Base-by-base conservation (phyloP, 92 coral and sea anemone species). In the Phenganax stokvisi region DNA sequence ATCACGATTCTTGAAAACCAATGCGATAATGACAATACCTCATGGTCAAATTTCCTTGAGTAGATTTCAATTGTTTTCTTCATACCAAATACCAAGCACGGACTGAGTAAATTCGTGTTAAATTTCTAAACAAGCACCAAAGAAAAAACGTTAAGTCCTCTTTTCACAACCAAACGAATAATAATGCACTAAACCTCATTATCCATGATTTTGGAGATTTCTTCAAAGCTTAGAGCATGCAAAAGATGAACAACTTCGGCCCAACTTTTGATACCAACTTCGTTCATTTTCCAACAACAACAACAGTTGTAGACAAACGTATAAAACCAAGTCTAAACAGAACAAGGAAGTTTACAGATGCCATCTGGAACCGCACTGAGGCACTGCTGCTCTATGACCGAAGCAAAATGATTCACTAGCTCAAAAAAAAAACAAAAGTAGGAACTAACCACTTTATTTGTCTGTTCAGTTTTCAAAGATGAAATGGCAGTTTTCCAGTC, bases 221-320 rank as follows among this genome's bases (percentile, higher is more conserved):
- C 78, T 9, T 81, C 85, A 25, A 80, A 87, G 56, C 58, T 80
- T 74, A 91, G 74, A 10, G 88, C 97, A 84, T 92, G 89, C 56
- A 94, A 82, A 37, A 94, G 85, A 51, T 90, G 85, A 17, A 90
- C 89, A 11, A 92, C 89, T 79, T 90, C 98, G 17, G 80, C 29
- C 16, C 67, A 53, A 79, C 62, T 63, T 64, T 79, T 79, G 57
- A 79, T 63, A 15, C 73, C 83, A 64, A 79, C 83, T 79, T 79
- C 83, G 54, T 64, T 79, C 74, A 79, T 79, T 64, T 79, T 79
- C 73, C 73, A 51, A 54, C 16, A 62, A 20, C 83, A 79, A 62
- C 83, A 63, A 65, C 83, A 79, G 37, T 79, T 79, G 83, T 79
- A 29, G 6, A 79, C 83, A 51, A 79, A 79, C 31, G 62, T 47